Evolutionary conservation across 2,888 invertebrate genomes (phyloP), one percentile per base, ranked within the genome.

Genomic region (Ariolimax columbianus): DNA sequence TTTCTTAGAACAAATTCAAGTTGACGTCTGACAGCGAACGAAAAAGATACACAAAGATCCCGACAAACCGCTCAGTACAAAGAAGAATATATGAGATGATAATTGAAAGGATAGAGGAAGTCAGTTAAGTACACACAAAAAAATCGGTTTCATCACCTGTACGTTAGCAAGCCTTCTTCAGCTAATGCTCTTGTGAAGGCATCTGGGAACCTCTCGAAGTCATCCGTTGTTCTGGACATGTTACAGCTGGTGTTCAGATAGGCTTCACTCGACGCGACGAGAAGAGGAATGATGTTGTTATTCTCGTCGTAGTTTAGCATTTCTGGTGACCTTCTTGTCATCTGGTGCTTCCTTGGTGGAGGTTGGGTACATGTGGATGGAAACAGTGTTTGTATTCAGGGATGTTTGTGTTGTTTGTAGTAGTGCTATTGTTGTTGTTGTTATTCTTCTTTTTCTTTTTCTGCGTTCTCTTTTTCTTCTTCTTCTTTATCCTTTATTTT

Each of bases 161-260:
- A 82, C 30, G 73, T 82, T 0, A 82, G 75, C 0, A 82, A 55
- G 33, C 82, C 82, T 75, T 82, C 82, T 0, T 82, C 43, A 11
- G 73, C 82, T 23, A 82, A 33, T 19, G 73, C n/a, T 51, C 38
- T 40, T 19, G 82, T 82, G 33, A 82, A 82, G 51, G 38, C 82
- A 75, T 82, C 82, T 1, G 82, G 82, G 40, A 63, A 82, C 9
- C 40, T 55, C 19, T 36, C 19, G 9, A 38, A 6, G 43, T 75
- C 63, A 3, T 51, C 82, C 55, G 9, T 33, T 1, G 59, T 1
- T 30, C n/a, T 38, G 38, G 36, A 63, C 77, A 63, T 63, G 55
- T 78, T 78, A 30, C 40, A 63, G 38, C 77, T 78, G 51, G 51
- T 75, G 33, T 51, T 75, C 11, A 75, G 75, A 17, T 33, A 51